Base-by-base conservation (phyloP, 2,113 vertebrate species). In the Cyprinodon variegatus region DNA sequence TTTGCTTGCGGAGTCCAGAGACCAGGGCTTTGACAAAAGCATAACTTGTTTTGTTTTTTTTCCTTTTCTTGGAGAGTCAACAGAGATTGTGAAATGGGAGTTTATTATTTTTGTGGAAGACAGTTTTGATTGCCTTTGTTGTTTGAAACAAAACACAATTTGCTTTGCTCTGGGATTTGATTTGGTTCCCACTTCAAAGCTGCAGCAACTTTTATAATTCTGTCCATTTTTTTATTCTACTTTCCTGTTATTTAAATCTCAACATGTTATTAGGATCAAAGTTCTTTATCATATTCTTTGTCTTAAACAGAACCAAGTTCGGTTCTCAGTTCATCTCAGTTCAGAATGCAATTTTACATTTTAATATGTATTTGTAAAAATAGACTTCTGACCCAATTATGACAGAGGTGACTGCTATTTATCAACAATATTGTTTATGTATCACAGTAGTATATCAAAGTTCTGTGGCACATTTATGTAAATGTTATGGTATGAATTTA, bases 21-120 rank as follows among this genome's bases (percentile, higher is more conserved):
- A 65, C 11, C 41, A 41, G 36, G 65, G 38, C 38, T 72, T 70
- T 72, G 45, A 61, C 68, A 40, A 45, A 39, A 50, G 41, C n/a
- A 61, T 36, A 78, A 68, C 37, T 62, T 50, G 39, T 12, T 36
- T 60, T 36, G 64, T 84, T 79, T 80, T 38, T 14, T 87, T 85
- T 45, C 77, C 50, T 76, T 78, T 48, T 50, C 61, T 70, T 78
- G 68, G 61, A 76, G 68, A 63, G 66, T 45, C 48, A 64, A 63
- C 61, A 53, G 40, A 64, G 72, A 76, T 64, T 61, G 38, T 60
- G 43, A 76, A 73, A 72, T 13, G 60, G 66, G 59, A 76, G 62
- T 71, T 65, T 7, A 76, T 78, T 90, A 92, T 90, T 90, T 90
- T 91, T 91, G 86, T 83, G 57, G 72, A 65, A 77, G 69, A 57